phyloP scores from a whole-genome alignment of 2,113 vertebrate species.

The Chamaetylas fuelleborni region DNA sequence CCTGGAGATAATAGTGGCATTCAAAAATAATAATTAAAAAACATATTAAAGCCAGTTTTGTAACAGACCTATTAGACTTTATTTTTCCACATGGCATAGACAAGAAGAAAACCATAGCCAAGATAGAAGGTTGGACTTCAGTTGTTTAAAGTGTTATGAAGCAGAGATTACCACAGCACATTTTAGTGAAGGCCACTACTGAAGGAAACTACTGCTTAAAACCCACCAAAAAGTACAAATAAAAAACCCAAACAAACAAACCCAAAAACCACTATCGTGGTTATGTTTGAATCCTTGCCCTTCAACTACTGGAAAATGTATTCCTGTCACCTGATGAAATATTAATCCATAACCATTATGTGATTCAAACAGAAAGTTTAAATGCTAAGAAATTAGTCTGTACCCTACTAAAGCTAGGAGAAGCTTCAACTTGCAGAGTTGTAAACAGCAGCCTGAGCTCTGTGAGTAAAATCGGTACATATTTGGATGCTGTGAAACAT shows the following conservation, averaged over 20 bases:
- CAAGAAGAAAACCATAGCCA: background rate
- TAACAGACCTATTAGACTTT: background rate
- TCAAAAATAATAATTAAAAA: background rate
- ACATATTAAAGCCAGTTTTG: background rate
- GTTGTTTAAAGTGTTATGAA: background rate
- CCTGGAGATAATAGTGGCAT: accelerated
- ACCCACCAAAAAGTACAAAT: background rate
- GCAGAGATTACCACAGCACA: background rate
- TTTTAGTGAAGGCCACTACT: background rate
- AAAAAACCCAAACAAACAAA: background rate
- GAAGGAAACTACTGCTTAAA: background rate
- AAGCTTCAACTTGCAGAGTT: background rate
- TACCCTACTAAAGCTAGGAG: background rate
- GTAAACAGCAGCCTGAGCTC: background rate
- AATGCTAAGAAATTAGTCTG: background rate
- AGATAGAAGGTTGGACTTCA: background rate
- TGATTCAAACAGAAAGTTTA: background rate
- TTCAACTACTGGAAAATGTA: background rate
- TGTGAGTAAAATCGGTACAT: background rate
- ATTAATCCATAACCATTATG: background rate
- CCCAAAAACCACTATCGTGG: accelerated
- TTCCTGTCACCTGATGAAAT: background rate
- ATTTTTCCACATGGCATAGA: background rate
- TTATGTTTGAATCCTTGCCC: background rate
- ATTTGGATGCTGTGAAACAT: background rate